Evolutionary conservation across 2,888 invertebrate genomes (phyloP), one percentile per base, ranked within the genome.

Genomic region (Synergus itoensis): DNA sequence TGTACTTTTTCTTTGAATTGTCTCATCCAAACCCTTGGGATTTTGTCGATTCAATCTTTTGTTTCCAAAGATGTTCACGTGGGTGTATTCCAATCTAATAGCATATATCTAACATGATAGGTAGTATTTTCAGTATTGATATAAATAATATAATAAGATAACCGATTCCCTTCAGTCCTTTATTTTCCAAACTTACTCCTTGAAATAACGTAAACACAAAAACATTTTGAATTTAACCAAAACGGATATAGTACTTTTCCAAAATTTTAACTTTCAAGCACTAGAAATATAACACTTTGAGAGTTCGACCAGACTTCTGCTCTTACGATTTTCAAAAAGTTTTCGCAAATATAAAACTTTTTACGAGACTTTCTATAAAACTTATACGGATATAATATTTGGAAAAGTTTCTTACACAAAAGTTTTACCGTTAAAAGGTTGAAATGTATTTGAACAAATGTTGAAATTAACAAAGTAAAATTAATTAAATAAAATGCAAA

Each of bases 51-150:
- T 69, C 28, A 48, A 48, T 69, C 69, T 69, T 16, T 36, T 69
- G 28, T 69, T 69, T 69, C 48, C 48, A 21, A 69, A 48, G 69
- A 69, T 45, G 11, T 16, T 69, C 48, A 69, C 11, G 28, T 48
- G 45, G 28, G 64, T 36, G 69, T 48, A 36, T 36, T 36, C 28
- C 28, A 69, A 69, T 69, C 21, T 16, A 48, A 69, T 16, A 16
- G 21, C 57, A 57, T 16, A 48, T 69, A 48, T 48, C 28, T 9
- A 36, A 45, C 16, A 69, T 69, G 48, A 69, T 48, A 28, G 28
- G 3, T 28, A 69, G 48, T 69, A 69, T 48, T 69, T 48, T n/a
- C 28, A 69, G 48, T 69, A 69, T 69, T 69, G 48, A 14, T 14
- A 48, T 1, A 43, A 69, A 16, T 69, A n/a, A 69, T 48, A 45